Base-by-base conservation (phyloP, 2,797 vertebrate genomes). In the Acanthiza pusilla region DNA sequence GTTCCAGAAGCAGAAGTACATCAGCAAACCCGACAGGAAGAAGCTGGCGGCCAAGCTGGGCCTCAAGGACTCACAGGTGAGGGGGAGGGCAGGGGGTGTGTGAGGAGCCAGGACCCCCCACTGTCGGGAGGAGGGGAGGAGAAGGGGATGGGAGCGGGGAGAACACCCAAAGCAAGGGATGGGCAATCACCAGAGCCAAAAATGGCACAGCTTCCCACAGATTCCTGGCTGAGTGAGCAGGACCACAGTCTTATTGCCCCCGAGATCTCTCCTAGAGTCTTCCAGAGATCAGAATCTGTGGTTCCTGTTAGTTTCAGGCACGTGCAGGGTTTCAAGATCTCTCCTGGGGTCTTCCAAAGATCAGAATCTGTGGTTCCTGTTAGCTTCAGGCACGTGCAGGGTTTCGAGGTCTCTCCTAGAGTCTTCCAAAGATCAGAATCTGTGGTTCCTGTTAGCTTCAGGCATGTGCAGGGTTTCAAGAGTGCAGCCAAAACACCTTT, bases 1-100 rank as follows among this genome's bases (percentile, higher is more conserved):
- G 99, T 99, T 99, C 97, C 99, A 99, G 97, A 99, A 99, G 89
- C 99, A 99, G 97, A 99, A 99, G 95, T 99, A 99, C 97, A 99
- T 99, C 98, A 99, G 99, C 98, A 99, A 99, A 87, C 99, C 99
- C 0, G 99, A 99, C 91, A 97, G 99, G 83, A 99, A 99, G 97
- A 99, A 99, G 85, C 94, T 99, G 90, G 99, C 99, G 0, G 98
- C 98, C 62, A 99, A 99, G 81, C 96, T 99, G 71, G 99, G 98
- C 48, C 98, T 99, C 7, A 99, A 99, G 96, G 99, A 99, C 95
- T 99, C 99, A 0, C 99, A 99, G 98, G 99, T 99, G 97, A 96
- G 5, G 29, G 12, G n/a, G 4, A 51, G 42, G 38, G 50, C 10
- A 32, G 22, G 45, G 23, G 26, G 18, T 7, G 20, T 9, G 12